Evolutionary conservation across 2,113 vertebrate species (phyloP), one percentile per base, ranked within the genome.

Genomic region (Aviceda subcristata): DNA sequence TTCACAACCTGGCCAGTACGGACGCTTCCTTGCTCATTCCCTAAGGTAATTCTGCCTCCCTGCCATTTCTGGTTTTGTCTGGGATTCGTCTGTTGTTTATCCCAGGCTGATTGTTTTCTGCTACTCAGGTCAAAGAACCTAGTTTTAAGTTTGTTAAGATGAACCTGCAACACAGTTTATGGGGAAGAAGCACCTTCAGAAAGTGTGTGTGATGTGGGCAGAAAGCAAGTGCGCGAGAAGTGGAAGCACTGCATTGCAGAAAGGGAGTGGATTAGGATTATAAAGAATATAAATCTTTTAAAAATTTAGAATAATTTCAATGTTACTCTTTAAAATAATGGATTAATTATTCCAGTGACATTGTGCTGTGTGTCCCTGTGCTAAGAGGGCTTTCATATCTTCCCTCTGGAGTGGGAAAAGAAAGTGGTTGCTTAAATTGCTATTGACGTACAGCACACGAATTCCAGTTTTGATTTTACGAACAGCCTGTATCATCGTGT

Each of bases 381-480:
- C 34, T 60, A 63, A 67, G 11, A 83, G 23, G 38, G 46, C 68
- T 72, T 76, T 77, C 86, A 21, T 69, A 77, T 77, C 38, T 59
- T 76, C 29, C 32, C 36, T 88, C 38, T 80, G 56, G 63, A 75
- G 82, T 3, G 22, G 27, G 36, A 38, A 51, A 83, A 69, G n/a
- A 66, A 80, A 93, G 68, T 17, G 24, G 4, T 79, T 88, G 29
- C 50, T 90, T 80, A 80, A 88, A 80, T 95, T 55, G 32, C 45
- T 69, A 4, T 50, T 92, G 82, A 93, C 0, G 1, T 67, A 73
- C 55, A 95, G 67, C 43, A 17, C 30, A 39, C 27, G 72, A 92
- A 96, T 92, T 83, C 75, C 79, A 80, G 89, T 91, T 90, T 90
- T 95, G 88, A 92, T 83, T 90, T 83, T 88, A 92, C 80, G 78